Base-by-base conservation (phyloP, 2,113 vertebrate genomes). In the Turnix velox region DNA sequence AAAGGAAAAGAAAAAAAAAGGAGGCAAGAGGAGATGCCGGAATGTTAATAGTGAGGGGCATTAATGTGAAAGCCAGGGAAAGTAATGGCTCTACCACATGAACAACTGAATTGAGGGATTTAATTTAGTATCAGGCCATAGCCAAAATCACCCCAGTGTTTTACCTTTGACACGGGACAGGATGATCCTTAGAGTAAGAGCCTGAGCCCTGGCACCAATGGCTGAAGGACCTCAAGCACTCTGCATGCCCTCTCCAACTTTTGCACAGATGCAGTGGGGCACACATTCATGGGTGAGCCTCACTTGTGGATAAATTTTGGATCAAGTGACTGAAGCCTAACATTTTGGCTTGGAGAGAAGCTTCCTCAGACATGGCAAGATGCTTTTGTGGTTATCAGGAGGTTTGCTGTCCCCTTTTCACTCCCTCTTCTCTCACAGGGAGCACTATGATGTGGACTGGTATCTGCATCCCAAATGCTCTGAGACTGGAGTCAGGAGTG, bases 171-270 rank as follows among this genome's bases (percentile, higher is more conserved):
- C 5, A 2, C 1, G 20, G 23, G 1, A 28, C 22, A 5, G 62
- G 39, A 30, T 0, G 3, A 23, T 46, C 17, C 35, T 37, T 8
- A 6, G 45, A 3, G 61, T 2, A 0, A 0, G 71, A 57, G 37
- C 39, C 59, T 15, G 28, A 61, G 54, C 51, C 52, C 51, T 10
- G 25, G 23, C 3, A 4, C 18, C 6, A 39, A 3, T 3, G 28
- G 42, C 30, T n/a, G 75, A 42, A 45, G 58, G 40, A 33, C 58
- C 22, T 16, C 51, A 15, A 73, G 52, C 45, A 62, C 6, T 63
- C 18, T 31, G 9, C 28, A 2, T 1, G 22, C 11, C 24, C 7
- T 37, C 46, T 3, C 49, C 65, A 33, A 3, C 2, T 10, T 40
- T 11, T 52, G 13, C 9, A 4, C 5, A 31, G 31, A 3, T 24